Conservation (phyloP, 2,797 vertebrate genomes). For the Pteronotus mesoamericanus region DNA sequence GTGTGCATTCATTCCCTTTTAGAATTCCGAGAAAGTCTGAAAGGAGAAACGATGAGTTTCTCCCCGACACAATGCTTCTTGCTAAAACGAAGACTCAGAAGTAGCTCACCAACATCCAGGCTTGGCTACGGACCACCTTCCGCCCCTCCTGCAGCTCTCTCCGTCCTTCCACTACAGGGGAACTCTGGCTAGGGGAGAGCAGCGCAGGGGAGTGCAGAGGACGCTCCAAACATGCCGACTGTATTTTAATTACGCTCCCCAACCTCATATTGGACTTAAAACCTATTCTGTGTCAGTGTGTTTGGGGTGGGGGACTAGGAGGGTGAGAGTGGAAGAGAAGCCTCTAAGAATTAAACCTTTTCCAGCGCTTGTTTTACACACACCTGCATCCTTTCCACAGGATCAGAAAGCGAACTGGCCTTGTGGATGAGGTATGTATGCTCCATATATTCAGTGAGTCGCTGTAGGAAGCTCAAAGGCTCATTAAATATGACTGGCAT, state of each 20-base stretch:
- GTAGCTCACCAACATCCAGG: background rate
- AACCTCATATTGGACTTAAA: background rate
- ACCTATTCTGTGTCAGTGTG: background rate
- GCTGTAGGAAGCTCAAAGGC: constrained; percentile 97
- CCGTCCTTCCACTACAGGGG: background rate
- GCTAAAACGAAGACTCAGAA: background rate
- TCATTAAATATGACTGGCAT: constrained; percentile 99
- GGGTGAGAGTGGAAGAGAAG: background rate
- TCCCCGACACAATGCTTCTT: background rate
- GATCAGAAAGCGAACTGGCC: constrained; percentile 89
- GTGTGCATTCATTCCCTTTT: background rate
- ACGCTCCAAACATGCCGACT: background rate
- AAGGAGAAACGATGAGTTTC: background rate
- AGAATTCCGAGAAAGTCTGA: background rate
- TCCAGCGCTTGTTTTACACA: background rate
- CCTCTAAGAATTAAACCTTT: background rate
- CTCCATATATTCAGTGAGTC: constrained; percentile 98
- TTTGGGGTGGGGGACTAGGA: accelerated
- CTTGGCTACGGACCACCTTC: background rate
- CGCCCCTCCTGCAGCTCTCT: background rate
- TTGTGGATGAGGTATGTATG: constrained; percentile 98
- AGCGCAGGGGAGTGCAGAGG: background rate
- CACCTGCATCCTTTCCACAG: constrained; percentile 97
- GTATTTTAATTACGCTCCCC: background rate
- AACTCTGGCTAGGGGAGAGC: background rate